Evolutionary conservation across 1,140 invertebrate species (phyloP), one percentile per base, ranked within the genome.

Genomic region (Drosophila santomea): DNA sequence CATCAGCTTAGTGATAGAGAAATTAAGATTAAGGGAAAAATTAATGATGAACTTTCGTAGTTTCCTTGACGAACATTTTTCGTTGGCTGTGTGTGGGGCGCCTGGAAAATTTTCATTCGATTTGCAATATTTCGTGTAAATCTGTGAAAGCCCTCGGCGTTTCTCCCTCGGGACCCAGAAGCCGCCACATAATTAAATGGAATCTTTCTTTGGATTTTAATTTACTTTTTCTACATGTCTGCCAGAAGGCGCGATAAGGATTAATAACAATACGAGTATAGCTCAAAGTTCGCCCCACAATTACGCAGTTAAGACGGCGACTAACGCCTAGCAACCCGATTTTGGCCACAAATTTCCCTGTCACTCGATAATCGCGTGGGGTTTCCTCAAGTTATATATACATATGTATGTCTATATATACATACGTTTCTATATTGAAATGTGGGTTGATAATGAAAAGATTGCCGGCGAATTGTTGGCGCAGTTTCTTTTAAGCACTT

Each of bases 251-350:
- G 60, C 44, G 80, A 81, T 81, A 81, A 81, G 74, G 20, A 28
- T n/a, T 36, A 45, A 52, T 44, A 68, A 68, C 44, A 45, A 43
- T 39, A 20, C 20, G 20, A 20, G 20, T 20, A 44, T 52, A 5
- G 80, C 38, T 20, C 74, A 82, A 82, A 83, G 79, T 78, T 44
- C 69, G 52, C 47, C 17, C 11, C 74, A 52, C 61, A 78, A 81
- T 82, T 83, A 74, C 79, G 79, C 79, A 82, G 80, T 60, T 66
- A 52, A 52, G 48, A 28, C 36, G 2, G 8, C 54, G 36, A 81
- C 60, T 74, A 64, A 74, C 75, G 74, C 80, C 80, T 79, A 83
- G 80, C 80, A 82, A 83, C 58, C 52, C 14, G 36, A 32, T 14
- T 69, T 38, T 38, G 23, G 15, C 43, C 23, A n/a, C 23, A 25